phyloP scores from a whole-genome alignment of 2,888 invertebrate species.

The Eupeodes latifasciatus region DNA sequence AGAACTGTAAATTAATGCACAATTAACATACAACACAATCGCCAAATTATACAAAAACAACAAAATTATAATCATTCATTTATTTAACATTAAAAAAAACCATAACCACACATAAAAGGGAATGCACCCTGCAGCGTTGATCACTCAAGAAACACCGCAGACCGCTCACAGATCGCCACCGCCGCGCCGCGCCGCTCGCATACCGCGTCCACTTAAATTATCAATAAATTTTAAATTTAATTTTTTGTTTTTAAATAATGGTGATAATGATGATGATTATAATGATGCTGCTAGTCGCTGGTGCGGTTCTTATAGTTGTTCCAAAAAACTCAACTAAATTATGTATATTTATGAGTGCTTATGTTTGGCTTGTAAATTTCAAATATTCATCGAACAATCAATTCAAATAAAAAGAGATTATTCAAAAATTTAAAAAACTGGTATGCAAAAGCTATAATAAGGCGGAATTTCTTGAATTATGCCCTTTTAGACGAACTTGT shows the following conservation, averaged over 20 bases:
- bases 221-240: constrained; percentile 66
- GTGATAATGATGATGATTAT: background rate
- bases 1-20: constrained; percentile 22
- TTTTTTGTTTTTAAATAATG: constrained; percentile 40
- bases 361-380: background rate
- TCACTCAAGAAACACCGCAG: constrained; percentile 70
- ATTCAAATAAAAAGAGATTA: background rate
- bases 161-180: background rate
- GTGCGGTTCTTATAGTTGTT: background rate
- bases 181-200: no score
- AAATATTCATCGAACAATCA: background rate
- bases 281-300: background rate
- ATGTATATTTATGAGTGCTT: no score
- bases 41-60: constrained; percentile 51
- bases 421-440: background rate
- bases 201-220: constrained; percentile 54
- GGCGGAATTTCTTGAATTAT: background rate
- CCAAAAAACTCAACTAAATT: background rate
- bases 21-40: constrained; percentile 47
- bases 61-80: constrained; percentile 26
- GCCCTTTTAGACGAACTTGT: constrained; percentile 19
- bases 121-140: constrained; percentile 62
- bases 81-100: constrained; percentile 11
- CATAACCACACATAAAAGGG: constrained; percentile 47
- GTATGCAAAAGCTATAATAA: constrained; percentile 38